Base-by-base conservation (phyloP, 30 jellyfish, hydroid and myxozoan species). In the Clytia hemisphaerica region DNA sequence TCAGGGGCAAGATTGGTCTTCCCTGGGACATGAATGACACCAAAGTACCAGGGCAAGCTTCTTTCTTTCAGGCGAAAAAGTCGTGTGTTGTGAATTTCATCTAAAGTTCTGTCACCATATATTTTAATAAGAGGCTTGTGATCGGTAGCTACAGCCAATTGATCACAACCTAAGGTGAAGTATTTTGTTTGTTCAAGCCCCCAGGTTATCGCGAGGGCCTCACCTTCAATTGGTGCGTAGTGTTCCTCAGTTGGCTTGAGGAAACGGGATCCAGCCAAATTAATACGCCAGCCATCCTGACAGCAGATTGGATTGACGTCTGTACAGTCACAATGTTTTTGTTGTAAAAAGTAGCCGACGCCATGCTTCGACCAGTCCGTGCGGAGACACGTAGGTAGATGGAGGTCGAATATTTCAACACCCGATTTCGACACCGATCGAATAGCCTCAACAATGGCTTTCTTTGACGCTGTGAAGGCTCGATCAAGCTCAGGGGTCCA, bases 301-400 rank as follows among this genome's bases (percentile, higher is more conserved):
- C 78, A 64, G 31, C 78, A 72, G 15, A 31, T n/a, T 2, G 67
- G 84, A 2, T 25, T 15, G 7, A n/a, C 6, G 9, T n/a, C 3
- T 3, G 46, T 9, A 30, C 84, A 72, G 42, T 16, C 15, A 28
- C 84, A 72, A 38, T 72, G 84, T 21, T 72, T 29, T 28, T 72
- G 84, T 2, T 25, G 10, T 6, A 72, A 32, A 5, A 14, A 29
- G 27, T 30, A 72, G 38, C 79, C 84, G 57, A 72, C 34, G 26
- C 84, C 82, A 5, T n/a, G 3, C 67, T 72, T 72, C 26, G 50
- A 9, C 80, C 69, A 72, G 37, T 72, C 80, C 25, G 80, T 72
- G 7, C 10, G 4, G 10, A n/a, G n/a, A n/a, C n/a, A n/a, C n/a
- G n/a, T n/a, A n/a, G n/a, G n/a, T n/a, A n/a, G n/a, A n/a, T n/a